Evolutionary conservation across 1,140 invertebrate genomes (phyloP), one percentile per base, ranked within the genome.

Genomic region (Dendrolimus kikuchii): DNA sequence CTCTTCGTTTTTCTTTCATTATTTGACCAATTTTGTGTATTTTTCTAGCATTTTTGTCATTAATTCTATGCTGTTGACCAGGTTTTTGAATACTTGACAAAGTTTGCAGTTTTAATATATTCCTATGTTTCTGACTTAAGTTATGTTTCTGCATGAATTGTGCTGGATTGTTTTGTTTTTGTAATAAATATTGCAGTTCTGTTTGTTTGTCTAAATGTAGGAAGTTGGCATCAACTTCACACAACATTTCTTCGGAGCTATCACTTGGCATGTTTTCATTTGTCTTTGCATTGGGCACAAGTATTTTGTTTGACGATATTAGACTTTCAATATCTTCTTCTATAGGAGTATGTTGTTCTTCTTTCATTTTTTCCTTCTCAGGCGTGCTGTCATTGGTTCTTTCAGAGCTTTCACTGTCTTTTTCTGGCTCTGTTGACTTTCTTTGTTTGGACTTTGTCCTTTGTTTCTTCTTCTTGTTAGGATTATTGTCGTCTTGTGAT

Each of bases 381-480:
- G 77, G 78, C 3, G 75, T 75, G 46, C 76, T 74, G 44, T 82
- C 74, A 38, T 64, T 66, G 5, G 72, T 75, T 60, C 79, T 68
- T 46, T 79, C 71, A n/a, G 72, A 76, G 7, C 83, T 76, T 50
- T 81, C 81, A 37, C 79, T 81, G 41, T 77, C 73, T 0, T 63
- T 62, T 49, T 87, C 80, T 3, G 77, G 82, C 49, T 86, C 76
- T 5, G 73, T 69, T 4, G 81, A 87, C 54, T 90, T 89, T 4
- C 75, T 71, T 38, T 87, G 87, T 55, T 90, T 90, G 8, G 79
- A 88, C 57, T 88, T 90, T 56, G 86, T 89, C 53, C 85, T 84
- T 50, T 62, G 74, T 52, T 88, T 86, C 63, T 86, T 88, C 58
- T 87, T 88, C 44, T 87, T 88, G 49, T 71, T 81, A 37, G 66